These are phyloP conservation scores for Xanthostigma xanthostigma DNA, from an alignment of 2,888 invertebrate genomes.

Conservation along the genomic window DNA sequence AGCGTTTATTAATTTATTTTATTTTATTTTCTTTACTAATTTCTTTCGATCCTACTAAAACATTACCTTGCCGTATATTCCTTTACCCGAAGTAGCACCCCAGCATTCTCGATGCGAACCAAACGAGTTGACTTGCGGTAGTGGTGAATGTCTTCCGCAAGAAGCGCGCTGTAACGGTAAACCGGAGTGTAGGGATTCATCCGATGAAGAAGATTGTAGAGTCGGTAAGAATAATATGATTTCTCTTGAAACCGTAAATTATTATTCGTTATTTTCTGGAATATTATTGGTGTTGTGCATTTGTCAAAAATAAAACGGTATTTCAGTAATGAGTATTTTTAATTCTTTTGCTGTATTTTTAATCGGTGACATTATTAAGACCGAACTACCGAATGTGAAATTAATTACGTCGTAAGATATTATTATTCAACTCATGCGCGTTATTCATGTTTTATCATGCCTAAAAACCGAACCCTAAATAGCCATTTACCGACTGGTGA, in stretches of 20 bases:
- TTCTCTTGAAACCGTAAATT: too few relatives aligned
- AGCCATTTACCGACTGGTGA: too few relatives aligned
- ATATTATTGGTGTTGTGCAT: too few relatives aligned
- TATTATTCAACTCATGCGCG: too few relatives aligned
- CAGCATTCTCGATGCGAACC: slow-evolving; percentile 24
- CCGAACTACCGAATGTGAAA: too few relatives aligned
- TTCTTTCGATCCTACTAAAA: too few relatives aligned
- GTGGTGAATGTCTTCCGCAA: slow-evolving; percentile 38
- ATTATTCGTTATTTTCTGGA: too few relatives aligned
- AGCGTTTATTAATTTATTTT: slow-evolving; percentile 3
- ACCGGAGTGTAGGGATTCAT: slow-evolving; percentile 45
- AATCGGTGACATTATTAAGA: too few relatives aligned
- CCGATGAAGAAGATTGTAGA: slow-evolving; percentile 49
- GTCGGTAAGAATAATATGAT: too few relatives aligned
- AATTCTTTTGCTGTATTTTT: not conserved
- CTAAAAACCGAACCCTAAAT: too few relatives aligned
- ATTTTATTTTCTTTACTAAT: slow-evolving; percentile 1
- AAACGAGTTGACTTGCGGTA: slow-evolving; percentile 47
- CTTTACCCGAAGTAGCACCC: slow-evolving; percentile 6
- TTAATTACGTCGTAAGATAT: too few relatives aligned
- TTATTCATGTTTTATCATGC: too few relatives aligned
- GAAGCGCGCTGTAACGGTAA: slow-evolving; percentile 40
- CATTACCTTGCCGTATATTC: not conserved
- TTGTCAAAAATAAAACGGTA: not conserved
- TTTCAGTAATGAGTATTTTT: slow-evolving; percentile 4